Percentiles rank a stretch among this genome's conserved stretches.
Evolutionary conservation across 2,113 vertebrate species (phyloP).

Genomic region (Rhynchopsitta pachyrhyncha): DNA sequence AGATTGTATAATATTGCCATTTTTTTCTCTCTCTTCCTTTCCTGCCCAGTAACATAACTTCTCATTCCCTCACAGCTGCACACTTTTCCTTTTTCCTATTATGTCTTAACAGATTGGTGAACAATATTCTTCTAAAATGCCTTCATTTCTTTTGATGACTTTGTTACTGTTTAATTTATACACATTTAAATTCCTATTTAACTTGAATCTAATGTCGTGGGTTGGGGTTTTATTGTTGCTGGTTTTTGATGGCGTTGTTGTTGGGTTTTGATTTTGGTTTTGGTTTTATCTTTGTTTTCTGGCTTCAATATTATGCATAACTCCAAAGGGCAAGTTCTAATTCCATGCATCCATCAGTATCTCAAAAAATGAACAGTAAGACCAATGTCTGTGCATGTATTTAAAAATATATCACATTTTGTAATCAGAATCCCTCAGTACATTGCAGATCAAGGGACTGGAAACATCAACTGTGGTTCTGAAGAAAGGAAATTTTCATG

Average conservation of each 20-base stretch:
- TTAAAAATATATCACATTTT: background rate
- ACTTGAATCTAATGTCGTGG: background rate
- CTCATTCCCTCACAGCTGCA: background rate
- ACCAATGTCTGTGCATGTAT: background rate
- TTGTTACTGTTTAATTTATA: background rate
- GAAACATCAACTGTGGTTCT: background rate
- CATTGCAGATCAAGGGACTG: background rate
- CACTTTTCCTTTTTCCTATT: background rate
- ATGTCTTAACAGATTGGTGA: background rate
- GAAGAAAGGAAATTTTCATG: background rate
- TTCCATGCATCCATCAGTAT: background rate
- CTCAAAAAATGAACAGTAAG: background rate
- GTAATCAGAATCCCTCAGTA: background rate
- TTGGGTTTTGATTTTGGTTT: background rate
- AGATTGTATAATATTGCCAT: background rate
- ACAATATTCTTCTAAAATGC: background rate
- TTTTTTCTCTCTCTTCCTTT: background rate
- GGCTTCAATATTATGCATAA: background rate
- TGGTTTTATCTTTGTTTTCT: background rate
- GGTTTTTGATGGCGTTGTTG: background rate
- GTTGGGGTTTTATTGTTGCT: background rate
- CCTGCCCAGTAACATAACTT: background rate
- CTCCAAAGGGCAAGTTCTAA: background rate
- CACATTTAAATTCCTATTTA: background rate
- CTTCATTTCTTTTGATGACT: background rate